phyloP scores from a whole-genome alignment of 2,797 vertebrate species.

The Peromyscus nudipes region DNA sequence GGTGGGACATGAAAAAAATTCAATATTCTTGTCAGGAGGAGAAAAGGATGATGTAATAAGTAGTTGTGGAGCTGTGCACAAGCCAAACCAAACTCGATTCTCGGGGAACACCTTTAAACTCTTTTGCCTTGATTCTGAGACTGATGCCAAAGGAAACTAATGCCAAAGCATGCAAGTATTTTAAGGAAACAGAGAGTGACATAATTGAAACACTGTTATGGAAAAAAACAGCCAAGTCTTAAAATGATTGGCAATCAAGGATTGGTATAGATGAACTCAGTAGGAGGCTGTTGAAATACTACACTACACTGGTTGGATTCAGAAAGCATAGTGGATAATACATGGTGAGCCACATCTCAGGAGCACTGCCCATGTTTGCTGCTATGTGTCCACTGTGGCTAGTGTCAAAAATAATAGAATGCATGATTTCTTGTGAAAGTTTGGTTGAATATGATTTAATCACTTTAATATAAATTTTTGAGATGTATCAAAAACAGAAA shows the following conservation, averaged over 20 bases:
- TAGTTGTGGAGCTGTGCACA: no score
- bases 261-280: background rate
- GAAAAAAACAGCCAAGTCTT: background rate
- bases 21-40: no score
- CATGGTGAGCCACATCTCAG: background rate
- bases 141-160: no score
- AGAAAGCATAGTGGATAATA: background rate
- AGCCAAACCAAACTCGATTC: no score
- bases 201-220: no score
- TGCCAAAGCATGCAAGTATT: no score
- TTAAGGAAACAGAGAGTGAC: no score
- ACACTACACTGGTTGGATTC: background rate
- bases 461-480: background rate
- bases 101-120: no score
- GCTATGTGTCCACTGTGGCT: background rate
- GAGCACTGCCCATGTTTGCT: background rate
- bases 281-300: background rate
- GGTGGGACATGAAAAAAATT: no score
- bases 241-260: background rate
- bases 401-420: background rate
- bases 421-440: background rate
- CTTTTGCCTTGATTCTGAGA: no score
- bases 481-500: background rate
- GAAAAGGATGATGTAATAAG: no score
- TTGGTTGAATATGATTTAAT: background rate